phyloP scores from a whole-genome alignment of 2,888 invertebrate genomes.

The Watsonalla cultraria region DNA sequence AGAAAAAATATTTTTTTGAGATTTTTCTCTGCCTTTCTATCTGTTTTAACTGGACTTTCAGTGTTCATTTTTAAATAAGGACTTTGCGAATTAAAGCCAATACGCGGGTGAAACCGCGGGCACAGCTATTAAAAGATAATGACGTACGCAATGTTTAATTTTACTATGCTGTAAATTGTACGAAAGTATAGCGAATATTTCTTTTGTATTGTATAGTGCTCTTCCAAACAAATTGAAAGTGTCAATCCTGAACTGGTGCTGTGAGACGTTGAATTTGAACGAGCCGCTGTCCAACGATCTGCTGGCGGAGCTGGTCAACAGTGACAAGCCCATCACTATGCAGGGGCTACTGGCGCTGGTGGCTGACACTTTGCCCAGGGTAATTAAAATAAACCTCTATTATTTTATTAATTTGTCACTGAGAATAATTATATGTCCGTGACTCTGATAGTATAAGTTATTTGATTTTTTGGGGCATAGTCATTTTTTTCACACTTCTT shows the following conservation, averaged over 20 bases:
- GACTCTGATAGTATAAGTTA: too few relatives aligned
- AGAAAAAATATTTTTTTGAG: too few relatives aligned
- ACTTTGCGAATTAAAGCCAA: too few relatives aligned
- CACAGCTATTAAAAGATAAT: too few relatives aligned
- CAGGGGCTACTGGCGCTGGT: slow-evolving; percentile 57
- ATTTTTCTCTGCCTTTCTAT: too few relatives aligned
- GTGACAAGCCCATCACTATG: slow-evolving; percentile 62
- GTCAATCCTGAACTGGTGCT: slow-evolving; percentile 65
- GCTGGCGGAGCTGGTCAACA: slow-evolving; percentile 52
- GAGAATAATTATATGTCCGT: too few relatives aligned
- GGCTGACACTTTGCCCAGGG: slow-evolving; percentile 68
- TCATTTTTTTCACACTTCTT: background rate
- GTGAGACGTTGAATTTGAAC: slow-evolving; percentile 53
- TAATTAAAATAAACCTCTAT: slow-evolving; percentile 20
- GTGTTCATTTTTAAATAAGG: too few relatives aligned
- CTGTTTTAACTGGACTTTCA: too few relatives aligned
- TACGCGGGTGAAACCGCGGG: too few relatives aligned
- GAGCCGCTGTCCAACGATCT: slow-evolving; percentile 60
- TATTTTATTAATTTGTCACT: background rate
- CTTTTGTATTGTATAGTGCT: slow-evolving; percentile 34
- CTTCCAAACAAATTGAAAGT: slow-evolving; percentile 59
- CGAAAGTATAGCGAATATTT: background rate
- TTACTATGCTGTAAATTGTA: background rate
- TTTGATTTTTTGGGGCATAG: too few relatives aligned
- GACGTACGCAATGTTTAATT: background rate